phyloP scores from a whole-genome alignment of 2,888 invertebrate genomes.

The Hirtodrosophila histrioides region DNA sequence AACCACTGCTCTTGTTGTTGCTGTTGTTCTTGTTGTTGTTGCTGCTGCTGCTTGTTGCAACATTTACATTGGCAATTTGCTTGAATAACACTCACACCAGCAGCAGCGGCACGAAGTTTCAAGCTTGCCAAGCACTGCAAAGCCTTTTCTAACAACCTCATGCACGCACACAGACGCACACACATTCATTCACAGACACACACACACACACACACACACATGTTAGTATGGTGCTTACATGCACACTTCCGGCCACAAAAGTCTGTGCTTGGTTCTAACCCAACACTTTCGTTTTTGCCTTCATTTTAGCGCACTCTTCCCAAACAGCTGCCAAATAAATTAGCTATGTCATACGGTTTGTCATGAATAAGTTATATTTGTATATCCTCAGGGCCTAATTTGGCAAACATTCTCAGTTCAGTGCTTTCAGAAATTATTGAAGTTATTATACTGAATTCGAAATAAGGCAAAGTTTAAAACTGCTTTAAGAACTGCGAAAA shows the following conservation, averaged over 20 bases:
- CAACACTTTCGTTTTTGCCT: slow-evolving; percentile 51
- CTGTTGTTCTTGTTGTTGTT: slow-evolving; percentile 14
- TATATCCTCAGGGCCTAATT: not conserved
- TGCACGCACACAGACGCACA: slow-evolving; percentile 11
- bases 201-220: slow-evolving; percentile 3
- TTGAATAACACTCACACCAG: slow-evolving; percentile 56
- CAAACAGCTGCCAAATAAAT: slow-evolving; percentile 9
- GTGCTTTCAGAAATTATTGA: too few species aligned
- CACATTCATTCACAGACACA: slow-evolving; percentile 2
- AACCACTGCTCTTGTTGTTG: slow-evolving; percentile 13
- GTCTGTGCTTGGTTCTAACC: slow-evolving; percentile 36
- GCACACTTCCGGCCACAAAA: slow-evolving; percentile 59
- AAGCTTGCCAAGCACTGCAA: slow-evolving; percentile 26
- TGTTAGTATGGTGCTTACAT: slow-evolving; percentile 32
- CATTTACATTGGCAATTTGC: slow-evolving; percentile 77
- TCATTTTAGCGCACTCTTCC: slow-evolving; percentile 10
- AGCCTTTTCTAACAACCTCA: slow-evolving; percentile 22
- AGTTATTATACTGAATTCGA: too few species aligned
- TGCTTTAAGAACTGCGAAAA: too few species aligned
- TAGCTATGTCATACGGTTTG: slow-evolving; percentile 17
- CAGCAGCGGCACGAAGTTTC: slow-evolving; percentile 18
- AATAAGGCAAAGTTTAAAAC: too few species aligned
- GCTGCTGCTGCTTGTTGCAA: slow-evolving; percentile 54
- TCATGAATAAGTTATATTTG: slow-evolving; percentile 4
- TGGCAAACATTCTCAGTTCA: not conserved